phyloP scores from a whole-genome alignment of 2,797 vertebrate species.

The Eurystomus glaucurus region DNA sequence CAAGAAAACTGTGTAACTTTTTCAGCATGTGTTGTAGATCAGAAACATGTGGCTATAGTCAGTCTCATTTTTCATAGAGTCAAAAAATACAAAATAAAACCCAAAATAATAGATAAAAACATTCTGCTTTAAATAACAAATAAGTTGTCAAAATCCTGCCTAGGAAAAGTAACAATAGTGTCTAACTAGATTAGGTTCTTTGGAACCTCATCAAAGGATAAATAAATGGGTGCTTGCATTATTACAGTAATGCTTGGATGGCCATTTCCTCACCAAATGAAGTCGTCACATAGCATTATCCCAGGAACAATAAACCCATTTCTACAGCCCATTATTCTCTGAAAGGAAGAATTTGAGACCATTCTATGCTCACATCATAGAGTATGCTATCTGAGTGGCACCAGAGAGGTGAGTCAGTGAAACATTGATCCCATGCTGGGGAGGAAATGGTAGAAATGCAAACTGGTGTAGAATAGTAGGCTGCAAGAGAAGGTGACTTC shows the following conservation, averaged over 20 bases:
- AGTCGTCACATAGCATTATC: neutral
- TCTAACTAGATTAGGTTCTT: conserved; percentile 39
- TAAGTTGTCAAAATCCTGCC: conserved; percentile 1
- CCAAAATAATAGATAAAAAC: neutral
- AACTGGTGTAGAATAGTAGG: neutral
- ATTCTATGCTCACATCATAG: neutral
- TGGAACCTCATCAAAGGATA: conserved; percentile 44
- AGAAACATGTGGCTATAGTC: neutral
- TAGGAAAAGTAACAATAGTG: neutral
- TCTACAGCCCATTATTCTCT: conserved; percentile 21
- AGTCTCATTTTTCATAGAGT: neutral
- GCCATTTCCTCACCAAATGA: conserved; percentile 45
- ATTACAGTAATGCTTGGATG: conserved; percentile 30
- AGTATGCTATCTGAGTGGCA: neutral
- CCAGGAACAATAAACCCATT: conserved; percentile 39
- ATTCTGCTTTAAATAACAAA: neutral
- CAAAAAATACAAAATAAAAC: neutral
- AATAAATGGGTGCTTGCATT: conserved; percentile 58
- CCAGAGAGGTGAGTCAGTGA: neutral
- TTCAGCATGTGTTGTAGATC: neutral
- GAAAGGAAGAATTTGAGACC: neutral
- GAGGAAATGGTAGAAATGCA: neutral
- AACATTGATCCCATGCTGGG: accelerated
- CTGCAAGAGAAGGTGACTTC: neutral
- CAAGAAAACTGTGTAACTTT: accelerated